A percentile compares a stretch with the other conserved stretches of the same genome.
Evolutionary conservation across 2,797 vertebrate genomes (phyloP).

Genomic region (Manis pentadactyla): DNA sequence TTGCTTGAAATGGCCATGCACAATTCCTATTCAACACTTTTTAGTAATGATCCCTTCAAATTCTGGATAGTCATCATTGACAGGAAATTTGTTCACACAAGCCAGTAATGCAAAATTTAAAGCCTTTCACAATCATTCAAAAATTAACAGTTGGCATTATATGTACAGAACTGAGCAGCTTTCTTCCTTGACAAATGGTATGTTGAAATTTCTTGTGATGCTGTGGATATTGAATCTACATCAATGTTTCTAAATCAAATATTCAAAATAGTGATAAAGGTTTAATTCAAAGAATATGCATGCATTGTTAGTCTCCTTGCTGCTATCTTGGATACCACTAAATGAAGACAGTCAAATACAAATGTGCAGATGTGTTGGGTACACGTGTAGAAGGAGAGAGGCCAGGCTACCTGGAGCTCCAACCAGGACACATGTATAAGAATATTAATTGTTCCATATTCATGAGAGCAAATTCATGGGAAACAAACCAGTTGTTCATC

Average conservation of each 20-base stretch:
- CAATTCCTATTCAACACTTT: not conserved
- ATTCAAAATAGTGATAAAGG: constrained; percentile 41
- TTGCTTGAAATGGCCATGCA: not conserved
- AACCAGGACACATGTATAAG: not conserved
- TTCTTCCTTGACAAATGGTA: constrained; percentile 17
- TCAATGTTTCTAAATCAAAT: not conserved
- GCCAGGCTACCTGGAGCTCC: not conserved
- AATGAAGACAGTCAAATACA: not conserved
- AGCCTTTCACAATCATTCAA: not conserved
- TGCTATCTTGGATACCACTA: not conserved
- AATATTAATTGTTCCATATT: not conserved
- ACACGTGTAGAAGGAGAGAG: not conserved
- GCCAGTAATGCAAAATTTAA: constrained; percentile 16
- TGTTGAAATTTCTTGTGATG: constrained; percentile 1
- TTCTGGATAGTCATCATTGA: not conserved
- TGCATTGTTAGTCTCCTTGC: not conserved
- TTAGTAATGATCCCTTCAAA: not conserved
- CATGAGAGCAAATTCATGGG: not conserved
- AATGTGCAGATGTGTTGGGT: not conserved
- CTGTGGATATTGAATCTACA: not conserved
- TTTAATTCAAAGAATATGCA: not conserved
- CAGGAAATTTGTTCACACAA: constrained; percentile 21
- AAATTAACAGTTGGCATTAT: constrained; percentile 21
- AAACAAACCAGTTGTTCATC: not conserved
- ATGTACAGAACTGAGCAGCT: not conserved